These are phyloP conservation scores for Elysia chlorotica DNA, from an alignment of 1,140 invertebrate genomes.

Conservation along the genomic window DNA sequence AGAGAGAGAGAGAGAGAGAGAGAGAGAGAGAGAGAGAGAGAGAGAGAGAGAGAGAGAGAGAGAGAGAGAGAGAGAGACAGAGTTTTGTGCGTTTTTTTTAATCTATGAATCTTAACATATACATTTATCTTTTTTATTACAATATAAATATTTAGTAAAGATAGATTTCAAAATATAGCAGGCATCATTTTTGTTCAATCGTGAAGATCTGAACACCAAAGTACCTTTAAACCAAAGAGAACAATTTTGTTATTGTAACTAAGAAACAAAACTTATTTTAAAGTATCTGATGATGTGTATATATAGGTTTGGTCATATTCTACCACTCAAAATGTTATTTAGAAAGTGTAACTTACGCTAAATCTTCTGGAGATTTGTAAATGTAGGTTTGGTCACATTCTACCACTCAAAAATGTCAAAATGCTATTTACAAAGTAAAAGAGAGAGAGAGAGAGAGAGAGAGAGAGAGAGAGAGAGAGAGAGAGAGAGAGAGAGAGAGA, in stretches of 20 bases:
- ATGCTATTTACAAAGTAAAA: too few relatives aligned
- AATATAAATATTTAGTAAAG: not conserved
- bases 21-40: conserved; percentile 13
- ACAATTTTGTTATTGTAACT: not conserved
- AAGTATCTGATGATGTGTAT: too few relatives aligned
- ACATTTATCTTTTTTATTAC: not conserved
- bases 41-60: conserved; percentile 8
- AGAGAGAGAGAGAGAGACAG: not conserved
- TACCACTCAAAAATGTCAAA: too few relatives aligned
- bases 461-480: not conserved
- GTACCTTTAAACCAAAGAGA: not conserved
- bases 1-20: not conserved
- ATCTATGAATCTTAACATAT: not conserved
- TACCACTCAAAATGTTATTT: too few relatives aligned
- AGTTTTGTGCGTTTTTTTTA: not conserved
- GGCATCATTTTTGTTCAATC: not conserved
- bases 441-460: not conserved
- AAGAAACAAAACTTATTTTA: too few relatives aligned
- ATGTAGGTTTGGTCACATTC: too few relatives aligned
- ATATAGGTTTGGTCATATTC: too few relatives aligned
- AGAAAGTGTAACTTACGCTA: too few relatives aligned
- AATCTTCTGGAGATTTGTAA: too few relatives aligned
- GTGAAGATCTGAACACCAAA: not conserved
- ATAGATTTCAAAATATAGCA: not conserved
- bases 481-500: conserved; percentile 14